A percentile compares a stretch with the other conserved stretches of the same genome.
These are phyloP conservation scores for Vesta saturnalis DNA, from an alignment of 2,888 invertebrate genomes.

Conservation along the genomic window DNA sequence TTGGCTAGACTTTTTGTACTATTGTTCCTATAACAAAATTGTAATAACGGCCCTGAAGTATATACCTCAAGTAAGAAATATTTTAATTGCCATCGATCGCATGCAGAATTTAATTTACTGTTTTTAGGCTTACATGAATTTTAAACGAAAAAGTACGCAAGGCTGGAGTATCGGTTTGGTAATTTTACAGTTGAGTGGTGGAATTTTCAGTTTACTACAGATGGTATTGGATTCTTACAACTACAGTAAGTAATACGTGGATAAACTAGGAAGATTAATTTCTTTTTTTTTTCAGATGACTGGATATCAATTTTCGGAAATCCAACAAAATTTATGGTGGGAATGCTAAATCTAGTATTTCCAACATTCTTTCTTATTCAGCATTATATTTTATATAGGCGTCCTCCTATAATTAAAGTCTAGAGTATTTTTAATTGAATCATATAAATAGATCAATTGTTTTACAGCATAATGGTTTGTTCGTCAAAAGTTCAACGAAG, in stretches of 20 bases:
- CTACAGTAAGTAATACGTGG: slow-evolving; percentile 68
- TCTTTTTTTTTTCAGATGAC: slow-evolving; percentile 75
- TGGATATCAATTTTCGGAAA: slow-evolving; percentile 97
- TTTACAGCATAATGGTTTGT: no score
- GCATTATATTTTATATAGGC: slow-evolving; percentile 92
- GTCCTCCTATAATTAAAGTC: not conserved
- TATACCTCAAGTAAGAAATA: slow-evolving; percentile 91
- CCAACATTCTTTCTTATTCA: slow-evolving; percentile 97
- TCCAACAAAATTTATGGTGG: slow-evolving; percentile 97
- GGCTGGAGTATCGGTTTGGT: slow-evolving; percentile 99
- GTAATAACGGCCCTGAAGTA: slow-evolving; percentile 97
- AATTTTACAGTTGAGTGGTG: slow-evolving; percentile 95
- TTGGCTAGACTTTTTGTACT: slow-evolving; percentile 94
- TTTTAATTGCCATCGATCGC: no score
- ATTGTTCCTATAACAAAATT: slow-evolving; percentile 96
- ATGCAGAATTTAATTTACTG: not conserved
- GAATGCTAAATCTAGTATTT: slow-evolving; percentile 93
- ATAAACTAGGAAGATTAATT: not conserved
- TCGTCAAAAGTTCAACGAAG: no score
- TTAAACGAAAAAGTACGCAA: slow-evolving; percentile 91
- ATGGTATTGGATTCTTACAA: slow-evolving; percentile 96
- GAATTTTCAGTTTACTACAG: slow-evolving; percentile 91
- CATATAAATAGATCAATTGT: not conserved
- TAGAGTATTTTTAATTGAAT: not conserved
- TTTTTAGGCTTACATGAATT: slow-evolving; percentile 92